These are phyloP conservation scores for Zelleria hepariella DNA, from an alignment of 2,888 invertebrate species.

Conservation along the genomic window DNA sequence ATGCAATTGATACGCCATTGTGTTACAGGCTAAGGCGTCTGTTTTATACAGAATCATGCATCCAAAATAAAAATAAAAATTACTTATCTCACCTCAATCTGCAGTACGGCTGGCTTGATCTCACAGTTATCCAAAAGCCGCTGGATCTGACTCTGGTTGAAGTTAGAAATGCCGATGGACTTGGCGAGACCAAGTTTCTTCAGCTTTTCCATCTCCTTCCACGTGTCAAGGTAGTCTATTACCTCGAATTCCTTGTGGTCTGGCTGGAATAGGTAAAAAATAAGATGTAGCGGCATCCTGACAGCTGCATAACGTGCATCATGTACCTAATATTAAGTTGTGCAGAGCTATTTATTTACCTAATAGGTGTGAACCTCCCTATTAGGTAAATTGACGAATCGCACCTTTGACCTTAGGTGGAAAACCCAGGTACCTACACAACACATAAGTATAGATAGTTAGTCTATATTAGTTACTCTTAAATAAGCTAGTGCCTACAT, in stretches of 20 bases:
- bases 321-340: no score
- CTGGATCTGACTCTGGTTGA: conserved; percentile 75
- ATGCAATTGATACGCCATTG: background rate
- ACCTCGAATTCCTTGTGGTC: conserved; percentile 59
- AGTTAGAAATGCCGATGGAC: conserved; percentile 80
- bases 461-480: no score
- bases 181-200: conserved; percentile 68
- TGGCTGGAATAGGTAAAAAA: conserved; percentile 22
- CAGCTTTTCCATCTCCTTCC: conserved; percentile 77
- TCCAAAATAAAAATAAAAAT: no score
- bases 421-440: no score
- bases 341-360: no score
- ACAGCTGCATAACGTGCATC: no score
- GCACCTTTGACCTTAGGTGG: no score
- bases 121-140: conserved; percentile 63
- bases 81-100: conserved; percentile 32
- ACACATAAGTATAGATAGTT: no score
- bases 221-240: conserved; percentile 74
- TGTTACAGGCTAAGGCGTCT: background rate
- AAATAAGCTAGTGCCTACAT: no score
- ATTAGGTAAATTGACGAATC: no score
- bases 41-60: background rate
- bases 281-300: background rate
- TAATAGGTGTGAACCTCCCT: no score
- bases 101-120: conserved; percentile 69